Conservation (phyloP, 1,140 invertebrate genomes). For the Bombus ignitus region DNA sequence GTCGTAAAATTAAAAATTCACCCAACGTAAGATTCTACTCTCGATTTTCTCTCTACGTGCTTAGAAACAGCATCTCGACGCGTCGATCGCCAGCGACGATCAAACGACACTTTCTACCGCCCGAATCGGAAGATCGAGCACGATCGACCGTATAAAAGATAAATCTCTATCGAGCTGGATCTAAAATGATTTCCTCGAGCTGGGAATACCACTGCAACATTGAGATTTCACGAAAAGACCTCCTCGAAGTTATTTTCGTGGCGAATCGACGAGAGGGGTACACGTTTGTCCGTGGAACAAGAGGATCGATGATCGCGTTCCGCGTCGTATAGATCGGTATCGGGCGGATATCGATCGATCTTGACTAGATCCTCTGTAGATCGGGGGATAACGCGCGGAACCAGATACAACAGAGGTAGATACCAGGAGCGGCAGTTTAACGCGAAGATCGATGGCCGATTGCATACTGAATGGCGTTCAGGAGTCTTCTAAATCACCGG, state of each 20-base stretch:
- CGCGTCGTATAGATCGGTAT: slow-evolving; percentile 60
- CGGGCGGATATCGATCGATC: slow-evolving; percentile 65
- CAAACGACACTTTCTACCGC: neutral
- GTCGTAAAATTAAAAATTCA: no score
- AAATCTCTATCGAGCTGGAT: slow-evolving; percentile 36
- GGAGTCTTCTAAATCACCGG: slow-evolving; percentile 73
- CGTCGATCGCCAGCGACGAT: neutral
- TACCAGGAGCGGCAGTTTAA: slow-evolving; percentile 56
- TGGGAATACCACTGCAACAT: slow-evolving; percentile 3
- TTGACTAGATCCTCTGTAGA: slow-evolving; percentile 58
- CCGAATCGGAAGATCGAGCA: neutral
- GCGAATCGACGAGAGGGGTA: neutral
- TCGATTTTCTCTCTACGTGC: no score
- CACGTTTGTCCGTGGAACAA: neutral
- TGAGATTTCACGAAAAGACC: slow-evolving; percentile 42
- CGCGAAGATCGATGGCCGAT: slow-evolving; percentile 74
- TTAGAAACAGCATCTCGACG: no score
- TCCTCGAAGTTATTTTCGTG: slow-evolving; percentile 51
- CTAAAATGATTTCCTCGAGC: slow-evolving; percentile 12
- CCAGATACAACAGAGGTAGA: slow-evolving; percentile 51
- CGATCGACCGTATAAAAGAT: neutral
- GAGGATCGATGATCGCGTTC: slow-evolving; percentile 38
- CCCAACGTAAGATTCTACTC: no score
- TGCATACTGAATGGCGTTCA: slow-evolving; percentile 69
- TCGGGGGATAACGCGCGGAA: slow-evolving; percentile 59